Evolutionary conservation across 2,113 vertebrate genomes (phyloP), one percentile per base, ranked within the genome.

Genomic region (Erpornis zantholeuca): DNA sequence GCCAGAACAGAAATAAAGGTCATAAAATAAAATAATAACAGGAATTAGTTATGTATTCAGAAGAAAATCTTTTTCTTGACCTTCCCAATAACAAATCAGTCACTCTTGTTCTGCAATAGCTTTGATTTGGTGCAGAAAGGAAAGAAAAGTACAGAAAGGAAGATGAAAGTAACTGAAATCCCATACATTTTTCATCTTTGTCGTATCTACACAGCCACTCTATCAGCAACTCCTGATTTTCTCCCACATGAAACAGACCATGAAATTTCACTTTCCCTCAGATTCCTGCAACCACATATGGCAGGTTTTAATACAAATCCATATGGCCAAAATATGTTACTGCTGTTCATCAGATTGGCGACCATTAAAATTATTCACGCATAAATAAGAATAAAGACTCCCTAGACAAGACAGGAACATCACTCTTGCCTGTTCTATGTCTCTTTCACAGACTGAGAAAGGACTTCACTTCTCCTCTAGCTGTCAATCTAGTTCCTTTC

Each of bases 81-180:
- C 79, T 90, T 86, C 52, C 31, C 27, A 75, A 66, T 59, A 93
- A 82, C 53, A 95, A 85, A 88, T 78, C 64, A 83, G 59, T 88
- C 76, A 59, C 27, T 47, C 50, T 38, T 70, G 22, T 42, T 73
- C 75, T 63, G 47, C 72, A 70, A 54, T 33, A 75, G 33, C 44
- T 90, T 59, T 54, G 59, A 94, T 78, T 88, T 93, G 47, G 82
- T n/a, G n/a, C n/a, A n/a, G n/a, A n/a, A n/a, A n/a, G n/a, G n/a
- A n/a, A n/a, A 92, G 94, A 83, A 88, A 91, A 16, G 33, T 64
- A 21, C 36, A 64, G 76, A 75, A 70, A 10, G 38, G 69, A 86
- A 92, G 82, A 94, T 92, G 82, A 97, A 96, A 95, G 79, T 64
- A 95, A 88, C 76, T 78, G 49, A 81, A 96, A 90, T 90, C 86